Percentiles rank a stretch among this genome's conserved stretches.
Conservation (phyloP, 2,113 vertebrate genomes). For the Psittacula cyanocephala region DNA sequence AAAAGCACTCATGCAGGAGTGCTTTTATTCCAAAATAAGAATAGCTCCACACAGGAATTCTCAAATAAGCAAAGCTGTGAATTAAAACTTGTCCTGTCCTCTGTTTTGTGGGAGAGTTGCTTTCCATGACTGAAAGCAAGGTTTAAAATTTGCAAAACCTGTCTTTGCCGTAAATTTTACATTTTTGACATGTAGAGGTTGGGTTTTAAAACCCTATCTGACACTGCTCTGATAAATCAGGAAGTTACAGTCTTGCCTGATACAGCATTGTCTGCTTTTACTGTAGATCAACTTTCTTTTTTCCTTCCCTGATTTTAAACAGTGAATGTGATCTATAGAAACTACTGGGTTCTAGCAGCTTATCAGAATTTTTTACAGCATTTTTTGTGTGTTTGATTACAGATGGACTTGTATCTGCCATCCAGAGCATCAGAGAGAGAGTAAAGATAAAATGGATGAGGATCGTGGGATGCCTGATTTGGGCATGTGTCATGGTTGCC, state of each 20-base stretch:
- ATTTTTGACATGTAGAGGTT: neutral
- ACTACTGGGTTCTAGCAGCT: neutral
- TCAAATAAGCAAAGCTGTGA: slow-evolving; percentile 14
- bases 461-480: neutral
- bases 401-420: neutral
- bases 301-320: neutral
- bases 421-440: neutral
- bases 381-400: neutral
- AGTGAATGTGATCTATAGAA: neutral
- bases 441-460: neutral
- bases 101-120: neutral
- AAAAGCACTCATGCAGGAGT: too few relatives aligned
- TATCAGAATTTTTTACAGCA: neutral
- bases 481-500: neutral
- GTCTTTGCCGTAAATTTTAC: neutral
- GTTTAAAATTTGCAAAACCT: neutral
- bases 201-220: neutral
- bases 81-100: slow-evolving; percentile 5
- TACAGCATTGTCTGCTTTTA: neutral
- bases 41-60: neutral
- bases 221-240: neutral
- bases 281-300: neutral
- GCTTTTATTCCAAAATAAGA: slow-evolving; percentile 4
- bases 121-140: neutral
- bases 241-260: neutral